These are phyloP conservation scores for Siphonodentalium dalli DNA, from an alignment of 2,888 invertebrate genomes.

Conservation along the genomic window DNA sequence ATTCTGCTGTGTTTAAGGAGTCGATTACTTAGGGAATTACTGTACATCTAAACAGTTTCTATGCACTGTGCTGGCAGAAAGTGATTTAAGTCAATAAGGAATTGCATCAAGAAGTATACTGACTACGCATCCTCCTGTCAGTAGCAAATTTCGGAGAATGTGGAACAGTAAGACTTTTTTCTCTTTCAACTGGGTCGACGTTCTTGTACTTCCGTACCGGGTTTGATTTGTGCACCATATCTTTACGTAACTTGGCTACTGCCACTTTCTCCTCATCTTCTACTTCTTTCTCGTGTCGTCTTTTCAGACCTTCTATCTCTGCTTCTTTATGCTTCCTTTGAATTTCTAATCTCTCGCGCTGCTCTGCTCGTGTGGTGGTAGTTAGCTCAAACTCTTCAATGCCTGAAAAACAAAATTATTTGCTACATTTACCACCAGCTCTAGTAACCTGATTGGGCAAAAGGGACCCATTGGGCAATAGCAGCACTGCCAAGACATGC, in stretches of 20 bases:
- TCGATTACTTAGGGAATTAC: too few species aligned
- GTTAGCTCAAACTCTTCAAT: slow-evolving; percentile 71
- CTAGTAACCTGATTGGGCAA: too few species aligned
- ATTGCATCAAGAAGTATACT: too few species aligned
- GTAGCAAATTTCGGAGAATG: slow-evolving; percentile 67
- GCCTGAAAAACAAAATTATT: slow-evolving; percentile 45
- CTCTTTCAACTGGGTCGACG: slow-evolving; percentile 48
- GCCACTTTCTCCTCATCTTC: slow-evolving; percentile 49
- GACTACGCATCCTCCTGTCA: slow-evolving; percentile 64
- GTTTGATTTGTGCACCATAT: slow-evolving; percentile 55
- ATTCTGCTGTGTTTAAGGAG: too few species aligned
- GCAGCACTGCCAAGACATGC: too few species aligned
- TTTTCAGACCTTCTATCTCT: slow-evolving; percentile 69
- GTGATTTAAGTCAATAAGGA: too few species aligned
- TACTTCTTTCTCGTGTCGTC: slow-evolving; percentile 34
- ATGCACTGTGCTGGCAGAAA: too few species aligned
- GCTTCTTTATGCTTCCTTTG: slow-evolving; percentile 57
- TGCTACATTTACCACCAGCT: too few species aligned
- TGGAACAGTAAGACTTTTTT: slow-evolving; percentile 71
- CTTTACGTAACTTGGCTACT: slow-evolving; percentile 43
- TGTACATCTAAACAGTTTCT: too few species aligned
- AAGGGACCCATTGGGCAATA: too few species aligned
- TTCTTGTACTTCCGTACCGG: slow-evolving; percentile 54
- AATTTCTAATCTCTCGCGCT: slow-evolving; percentile 51
- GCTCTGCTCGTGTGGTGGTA: slow-evolving; percentile 72